Evolutionary conservation across 2,113 vertebrate species (phyloP).

Genomic region (Dryoscopus gambensis): DNA sequence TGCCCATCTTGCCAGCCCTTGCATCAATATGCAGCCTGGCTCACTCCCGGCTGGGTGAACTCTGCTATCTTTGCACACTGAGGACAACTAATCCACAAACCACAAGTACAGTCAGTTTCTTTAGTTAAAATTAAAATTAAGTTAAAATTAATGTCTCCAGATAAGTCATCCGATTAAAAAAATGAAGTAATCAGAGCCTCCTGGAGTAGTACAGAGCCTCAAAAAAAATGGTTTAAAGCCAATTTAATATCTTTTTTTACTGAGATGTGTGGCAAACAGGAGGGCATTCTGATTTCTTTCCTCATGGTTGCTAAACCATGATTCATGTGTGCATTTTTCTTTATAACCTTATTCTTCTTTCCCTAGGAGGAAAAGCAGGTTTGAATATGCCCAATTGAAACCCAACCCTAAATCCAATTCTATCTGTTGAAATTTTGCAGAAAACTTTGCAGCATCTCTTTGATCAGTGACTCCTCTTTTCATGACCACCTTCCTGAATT

Average conservation of each 20-base stretch:
- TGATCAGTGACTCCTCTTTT: neutral
- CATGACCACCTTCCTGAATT: neutral
- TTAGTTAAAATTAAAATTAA: too few relatives aligned
- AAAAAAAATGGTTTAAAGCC: neutral
- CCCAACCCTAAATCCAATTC: neutral
- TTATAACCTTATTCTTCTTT: neutral
- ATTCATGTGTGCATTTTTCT: neutral
- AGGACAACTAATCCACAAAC: conserved; percentile 15
- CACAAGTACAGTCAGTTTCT: conserved; percentile 47
- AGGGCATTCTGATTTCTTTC: neutral
- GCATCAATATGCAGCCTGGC: conserved; percentile 51
- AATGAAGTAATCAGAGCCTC: neutral
- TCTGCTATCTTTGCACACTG: neutral
- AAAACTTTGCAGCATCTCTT: neutral
- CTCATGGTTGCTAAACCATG: neutral
- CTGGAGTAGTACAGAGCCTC: neutral
- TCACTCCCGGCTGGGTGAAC: neutral
- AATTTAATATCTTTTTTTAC: neutral
- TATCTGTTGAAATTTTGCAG: neutral
- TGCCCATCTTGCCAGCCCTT: neutral
- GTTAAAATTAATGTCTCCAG: conserved; percentile 57
- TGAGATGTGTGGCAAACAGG: neutral
- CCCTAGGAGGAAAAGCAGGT: neutral
- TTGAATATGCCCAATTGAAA: neutral
- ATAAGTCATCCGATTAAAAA: conserved; percentile 4